Percentiles rank a stretch among this genome's conserved stretches.
Conservation (phyloP, 2,797 vertebrate species). For the Semaprochilodus insignis region DNA sequence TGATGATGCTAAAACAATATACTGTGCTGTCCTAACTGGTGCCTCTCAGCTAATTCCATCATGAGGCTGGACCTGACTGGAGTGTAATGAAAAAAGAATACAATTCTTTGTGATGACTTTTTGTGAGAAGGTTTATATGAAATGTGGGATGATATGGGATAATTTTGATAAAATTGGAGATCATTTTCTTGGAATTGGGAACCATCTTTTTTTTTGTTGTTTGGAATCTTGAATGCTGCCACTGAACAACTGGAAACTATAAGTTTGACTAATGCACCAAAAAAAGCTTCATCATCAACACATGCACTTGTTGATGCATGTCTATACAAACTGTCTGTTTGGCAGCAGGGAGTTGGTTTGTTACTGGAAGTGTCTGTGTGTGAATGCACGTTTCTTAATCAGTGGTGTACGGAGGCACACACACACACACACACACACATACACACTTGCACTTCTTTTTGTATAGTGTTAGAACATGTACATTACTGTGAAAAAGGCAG, state of each 20-base stretch:
- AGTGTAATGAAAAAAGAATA: no score
- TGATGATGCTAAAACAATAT: no score
- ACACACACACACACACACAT: conserved; percentile 8
- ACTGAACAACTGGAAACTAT: background rate
- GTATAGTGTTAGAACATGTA: background rate
- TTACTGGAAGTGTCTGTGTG: conserved; percentile 1
- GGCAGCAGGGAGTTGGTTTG: conserved; percentile 3
- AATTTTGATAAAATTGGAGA: no score
- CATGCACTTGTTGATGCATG: background rate
- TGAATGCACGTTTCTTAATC: background rate
- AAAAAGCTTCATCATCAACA: background rate
- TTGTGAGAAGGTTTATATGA: no score
- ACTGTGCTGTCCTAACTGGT: no score
- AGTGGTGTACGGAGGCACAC: background rate
- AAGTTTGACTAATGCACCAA: background rate
- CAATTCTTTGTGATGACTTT: no score
- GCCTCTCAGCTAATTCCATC: no score
- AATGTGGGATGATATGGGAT: background rate
- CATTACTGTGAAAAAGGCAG: no score
- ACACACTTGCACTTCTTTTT: background rate
- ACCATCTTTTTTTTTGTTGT: background rate
- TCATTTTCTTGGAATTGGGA: no score
- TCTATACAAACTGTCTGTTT: background rate
- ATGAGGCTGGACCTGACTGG: no score
- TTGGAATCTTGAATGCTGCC: background rate